Base-by-base conservation (phyloP, 2,113 vertebrate species). In the Riparia riparia region DNA sequence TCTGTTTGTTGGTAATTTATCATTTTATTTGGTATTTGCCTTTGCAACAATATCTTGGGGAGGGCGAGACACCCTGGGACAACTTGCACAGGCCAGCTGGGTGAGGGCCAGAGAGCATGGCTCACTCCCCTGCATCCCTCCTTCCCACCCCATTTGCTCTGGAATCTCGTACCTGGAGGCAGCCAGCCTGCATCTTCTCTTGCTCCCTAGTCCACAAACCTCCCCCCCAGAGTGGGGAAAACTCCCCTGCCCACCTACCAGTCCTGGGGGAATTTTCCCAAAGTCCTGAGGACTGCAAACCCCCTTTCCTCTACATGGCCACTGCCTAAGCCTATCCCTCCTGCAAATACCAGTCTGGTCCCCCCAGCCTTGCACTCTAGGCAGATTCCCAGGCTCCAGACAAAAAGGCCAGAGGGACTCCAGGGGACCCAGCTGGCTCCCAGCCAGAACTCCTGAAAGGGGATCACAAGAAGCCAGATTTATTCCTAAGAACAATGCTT, bases 331-430 rank as follows among this genome's bases (percentile, higher is more conserved):
- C n/a, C 7, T 0, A 54, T 63, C 53, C 42, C 41, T 95, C 53
- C 70, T 72, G 41, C 66, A 91, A 89, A 87, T 14, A 18, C 31
- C 39, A 50, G 41, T 12, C 50, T 81, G 34, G 56, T 91, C 26
- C 64, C 79, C 47, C 56, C 84, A 85, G 90, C 57, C 85, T 37
- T 56, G 57, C 56, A 56, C 85, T 97, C 85, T 81, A 90, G 85
- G 74, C 92, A 93, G 74, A 95, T 97, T 97, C 95, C 82, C 96
- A 97, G 90, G 92, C 92, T 95, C 88, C 90, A 93, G 78, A 94
- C 82, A 90, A 90, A 96, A 95, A 93, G 73, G 61, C 82, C 82
- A 79, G 37, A 63, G 61, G 74, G 78, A 66, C 78, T 97, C 70
- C 95, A 92, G 82, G 78, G 78, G 82, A 91, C 70, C 61, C 5